Evolutionary conservation across 2,888 invertebrate species (phyloP), one percentile per base, ranked within the genome.

Genomic region (Spicauda simplicius): DNA sequence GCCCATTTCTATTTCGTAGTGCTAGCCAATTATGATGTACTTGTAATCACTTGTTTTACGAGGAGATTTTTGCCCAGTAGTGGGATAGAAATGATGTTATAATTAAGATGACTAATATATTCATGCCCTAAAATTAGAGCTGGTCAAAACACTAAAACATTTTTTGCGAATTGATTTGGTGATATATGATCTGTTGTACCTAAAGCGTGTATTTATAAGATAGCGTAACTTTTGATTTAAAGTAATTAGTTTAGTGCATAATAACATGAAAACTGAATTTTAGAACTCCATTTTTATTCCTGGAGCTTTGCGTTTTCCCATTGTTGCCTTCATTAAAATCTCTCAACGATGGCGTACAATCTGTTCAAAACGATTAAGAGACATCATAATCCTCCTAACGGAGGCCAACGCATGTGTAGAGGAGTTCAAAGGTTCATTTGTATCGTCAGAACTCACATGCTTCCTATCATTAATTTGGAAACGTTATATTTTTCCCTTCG

Each of bases 401-500:
- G 37, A 53, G 61, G 25, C 3, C 14, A 50, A 53, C 37, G 61
- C 50, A 37, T 25, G 25, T 37, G 33, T 54, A 62, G 62, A 19
- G 45, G 25, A 54, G 41, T 54, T 54, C 37, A 67, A 55, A 50
- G 20, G 11, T 56, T 67, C 55, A 61, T 53, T 55, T 52, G 18
- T 55, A 45, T 41, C 30, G 30, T 33, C 53, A 30, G 12, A 64
- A 56, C 60, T 57, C 48, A 19, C 33, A 56, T 63, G 58, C 53
- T 66, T 52, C 58, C 64, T 55, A 48, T 69, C 60, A 63, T 62
- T 58, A 67, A 55, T 61, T 60, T 60, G 64, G 62, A 66, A 50
- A 16, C 1, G 30, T 18, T 25, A 37, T 25, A 25, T 58, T 58
- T 45, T 58, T 14, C 57, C 11, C 41, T 20, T 3, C 19, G n/a